These are phyloP conservation scores for Eudemis profundana DNA, from an alignment of 2,888 invertebrate genomes.

Conservation along the genomic window DNA sequence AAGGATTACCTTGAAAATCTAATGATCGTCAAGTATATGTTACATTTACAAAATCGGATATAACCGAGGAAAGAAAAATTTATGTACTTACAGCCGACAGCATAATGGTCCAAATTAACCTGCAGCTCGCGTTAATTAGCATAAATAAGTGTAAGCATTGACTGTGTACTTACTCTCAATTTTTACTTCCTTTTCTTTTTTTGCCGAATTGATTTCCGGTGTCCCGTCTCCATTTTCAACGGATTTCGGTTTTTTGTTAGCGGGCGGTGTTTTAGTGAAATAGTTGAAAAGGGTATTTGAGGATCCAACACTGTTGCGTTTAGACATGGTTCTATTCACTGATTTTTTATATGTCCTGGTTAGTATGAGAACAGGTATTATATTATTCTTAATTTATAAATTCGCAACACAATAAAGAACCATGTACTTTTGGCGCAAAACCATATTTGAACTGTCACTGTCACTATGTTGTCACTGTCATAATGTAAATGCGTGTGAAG, in stretches of 20 bases:
- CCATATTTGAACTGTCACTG: conserved; percentile 5
- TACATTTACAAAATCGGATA: too few relatives aligned
- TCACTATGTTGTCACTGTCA: conserved; percentile 13
- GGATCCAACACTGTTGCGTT: conserved; percentile 69
- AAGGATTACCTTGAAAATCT: too few relatives aligned
- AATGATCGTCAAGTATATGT: too few relatives aligned
- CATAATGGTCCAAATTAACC: not conserved
- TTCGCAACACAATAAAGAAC: not conserved
- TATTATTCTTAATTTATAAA: too few relatives aligned
- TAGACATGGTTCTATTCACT: conserved; percentile 67
- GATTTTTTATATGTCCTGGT: not conserved
- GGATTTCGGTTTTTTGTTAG: conserved; percentile 69
- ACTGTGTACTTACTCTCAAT: conserved; percentile 64
- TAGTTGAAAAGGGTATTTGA: conserved; percentile 89
- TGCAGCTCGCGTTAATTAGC: too few relatives aligned
- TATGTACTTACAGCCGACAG: too few relatives aligned
- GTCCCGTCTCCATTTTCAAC: conserved; percentile 55
- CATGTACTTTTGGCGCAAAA: conserved; percentile 40
- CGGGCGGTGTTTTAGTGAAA: conserved; percentile 86
- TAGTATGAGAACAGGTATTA: not conserved
- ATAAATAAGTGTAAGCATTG: too few relatives aligned
- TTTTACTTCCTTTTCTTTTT: conserved; percentile 55
- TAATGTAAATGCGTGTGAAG: not conserved
- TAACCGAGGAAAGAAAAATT: too few relatives aligned
- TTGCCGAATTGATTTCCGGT: conserved; percentile 52